Base-by-base conservation (phyloP, 2,888 invertebrate species). In the Brachyopa scutellaris region DNA sequence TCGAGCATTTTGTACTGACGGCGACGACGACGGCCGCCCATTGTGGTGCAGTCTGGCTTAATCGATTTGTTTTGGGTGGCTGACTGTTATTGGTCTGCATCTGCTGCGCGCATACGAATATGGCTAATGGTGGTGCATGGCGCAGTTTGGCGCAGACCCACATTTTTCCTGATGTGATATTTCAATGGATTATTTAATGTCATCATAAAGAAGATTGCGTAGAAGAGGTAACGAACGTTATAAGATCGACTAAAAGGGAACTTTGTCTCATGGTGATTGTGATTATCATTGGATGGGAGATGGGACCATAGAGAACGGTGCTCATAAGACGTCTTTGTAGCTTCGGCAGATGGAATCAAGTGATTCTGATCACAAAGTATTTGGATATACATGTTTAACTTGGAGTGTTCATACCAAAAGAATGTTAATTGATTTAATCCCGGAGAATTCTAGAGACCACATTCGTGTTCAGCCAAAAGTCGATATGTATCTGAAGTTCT, bases 131-230 rank as follows among this genome's bases (percentile, higher is more conserved):
- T 21, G n/a, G 64, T 15, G 45, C 23, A 33, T 55, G 47, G 11
- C 17, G 38, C 11, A 51, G 19, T 45, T 45, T 26, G 47, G 53
- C 33, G 11, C 31, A 55, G 31, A 57, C 40, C 29, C 67, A 69
- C 67, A 62, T 69, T 69, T 76, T 62, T 76, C n/a, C 55, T 40
- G 79, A 80, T 76, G n/a, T n/a, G 80, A 76, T 80, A 57, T 59
- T 64, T 64, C 76, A 80, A 80, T 76, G 76, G 74, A 80, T 80
- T 69, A 80, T 57, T 80, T 80, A 69, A 74, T 69, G 74, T 80
- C 80, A 74, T 74, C 80, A 80, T 80, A 74, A 76, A 79, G 79
- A 53, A 74, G 53, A 55, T 62, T 69, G 40, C 49, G 57, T 51
- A 5, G 19, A 29, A 51, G 15, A 38, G 55, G 26, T 17, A 26